Evolutionary conservation across 2,113 vertebrate genomes (phyloP), one percentile per base, ranked within the genome.

Genomic region (Empidonax traillii): DNA sequence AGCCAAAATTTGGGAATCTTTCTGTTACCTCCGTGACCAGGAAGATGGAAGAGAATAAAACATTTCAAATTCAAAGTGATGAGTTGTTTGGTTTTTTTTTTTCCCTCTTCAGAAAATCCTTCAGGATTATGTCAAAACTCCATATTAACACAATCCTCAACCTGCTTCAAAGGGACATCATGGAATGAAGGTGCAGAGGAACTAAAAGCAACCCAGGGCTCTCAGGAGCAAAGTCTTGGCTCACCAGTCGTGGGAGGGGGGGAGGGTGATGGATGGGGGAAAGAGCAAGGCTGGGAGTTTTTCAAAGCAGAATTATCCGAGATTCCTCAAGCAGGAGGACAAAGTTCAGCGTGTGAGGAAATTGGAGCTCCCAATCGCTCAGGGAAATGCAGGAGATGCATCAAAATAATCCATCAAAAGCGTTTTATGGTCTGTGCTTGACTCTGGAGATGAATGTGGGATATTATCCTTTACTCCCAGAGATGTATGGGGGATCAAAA

Each of bases 311-410:
- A 87, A 47, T 62, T 62, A 75, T 89, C n/a, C 75, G 16, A 62
- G 67, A 72, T 80, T 72, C 73, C 62, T 87, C 37, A 52, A 52
- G 47, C 58, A 72, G 43, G 58, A 84, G 82, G 47, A 76, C 53
- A 77, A 90, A 75, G 89, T 92, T 92, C 86, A 94, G 25, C 31
- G 13, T 52, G 27, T 58, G 63, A 92, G 82, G 78, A 92, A 95
- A 84, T 10, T 67, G 37, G 63, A 91, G 24, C n/a, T 86, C 56
- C 33, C 14, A 46, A 74, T 79, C 51, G 35, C 72, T 91, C 25
- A 43, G 58, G 41, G 37, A 84, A 89, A 90, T 47, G 52, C 30
- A 62, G 62, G 56, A 89, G 33, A 67, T 7, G 18, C n/a, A 66
- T 72, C 68, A 76, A 84, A 92, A 90, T 41, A 85, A 80, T 90